phyloP scores from a whole-genome alignment of 1,140 invertebrate genomes.

The Cataglyphis hispanica region DNA sequence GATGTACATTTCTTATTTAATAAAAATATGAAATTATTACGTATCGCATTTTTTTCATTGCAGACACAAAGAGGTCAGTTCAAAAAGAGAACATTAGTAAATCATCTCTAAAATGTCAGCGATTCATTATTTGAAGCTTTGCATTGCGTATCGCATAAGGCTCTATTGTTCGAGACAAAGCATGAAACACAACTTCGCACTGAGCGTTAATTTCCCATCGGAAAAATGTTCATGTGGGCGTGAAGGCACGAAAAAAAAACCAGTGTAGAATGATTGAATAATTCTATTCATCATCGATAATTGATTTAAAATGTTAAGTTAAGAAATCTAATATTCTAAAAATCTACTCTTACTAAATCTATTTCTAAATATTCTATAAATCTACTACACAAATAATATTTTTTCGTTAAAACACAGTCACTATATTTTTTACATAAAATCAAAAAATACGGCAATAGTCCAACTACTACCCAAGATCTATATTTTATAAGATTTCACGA shows the following conservation, averaged over 20 bases:
- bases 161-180: conserved; percentile 23
- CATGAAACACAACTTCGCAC: conserved; percentile 2
- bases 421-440: background rate
- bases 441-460: background rate
- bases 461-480: too few relatives aligned
- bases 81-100: background rate
- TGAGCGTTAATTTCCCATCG: conserved; percentile 48
- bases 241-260: conserved; percentile 44
- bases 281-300: conserved; percentile 21
- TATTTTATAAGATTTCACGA: conserved; percentile 71
- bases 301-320: conserved; percentile 47
- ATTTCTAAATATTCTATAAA: too few relatives aligned
- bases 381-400: background rate
- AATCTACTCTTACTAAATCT: too few relatives aligned
- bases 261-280: conserved; percentile 32
- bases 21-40: background rate
- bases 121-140: conserved; percentile 21
- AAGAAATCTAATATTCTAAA: conserved; percentile 36
- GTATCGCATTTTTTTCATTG: background rate
- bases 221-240: conserved; percentile 70
- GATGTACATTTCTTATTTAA: background rate
- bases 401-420: background rate
- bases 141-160: conserved; percentile 38
- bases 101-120: conserved; percentile 25
- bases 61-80: background rate